phyloP scores from a whole-genome alignment of 2,113 vertebrate genomes.

The Azemiops feae region DNA sequence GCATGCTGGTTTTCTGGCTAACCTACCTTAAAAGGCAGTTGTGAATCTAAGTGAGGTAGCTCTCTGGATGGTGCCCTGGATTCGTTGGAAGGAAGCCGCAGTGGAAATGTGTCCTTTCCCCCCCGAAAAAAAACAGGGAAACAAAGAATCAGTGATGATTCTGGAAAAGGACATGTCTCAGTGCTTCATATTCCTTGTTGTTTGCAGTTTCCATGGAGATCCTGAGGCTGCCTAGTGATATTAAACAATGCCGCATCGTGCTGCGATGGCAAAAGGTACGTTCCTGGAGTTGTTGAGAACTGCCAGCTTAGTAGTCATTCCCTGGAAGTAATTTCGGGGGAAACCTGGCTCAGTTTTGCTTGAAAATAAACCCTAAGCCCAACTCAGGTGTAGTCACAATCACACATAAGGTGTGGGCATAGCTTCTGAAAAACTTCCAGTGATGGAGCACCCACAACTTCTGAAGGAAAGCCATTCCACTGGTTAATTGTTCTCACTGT shows the following conservation, averaged over 20 bases:
- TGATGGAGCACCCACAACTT: not conserved
- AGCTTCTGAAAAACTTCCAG: not conserved
- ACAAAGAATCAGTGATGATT: not conserved
- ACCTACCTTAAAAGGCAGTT: not conserved
- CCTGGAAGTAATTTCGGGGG: not conserved
- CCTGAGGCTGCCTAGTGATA: not conserved
- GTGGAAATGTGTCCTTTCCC: not conserved
- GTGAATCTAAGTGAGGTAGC: not conserved
- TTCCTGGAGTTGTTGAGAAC: not conserved
- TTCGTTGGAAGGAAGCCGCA: not conserved
- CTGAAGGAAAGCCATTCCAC: not conserved
- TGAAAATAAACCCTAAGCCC: not conserved
- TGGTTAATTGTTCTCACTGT: not conserved
- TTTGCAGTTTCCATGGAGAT: not conserved
- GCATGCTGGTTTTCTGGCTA: no score
- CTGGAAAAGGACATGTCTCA: not conserved
- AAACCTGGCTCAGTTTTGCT: not conserved
- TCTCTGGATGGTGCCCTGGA: no score
- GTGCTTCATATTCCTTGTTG: not conserved
- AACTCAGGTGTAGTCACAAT: not conserved
- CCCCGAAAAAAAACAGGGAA: not conserved
- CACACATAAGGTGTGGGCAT: not conserved
- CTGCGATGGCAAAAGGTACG: not conserved
- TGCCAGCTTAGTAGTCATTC: not conserved
- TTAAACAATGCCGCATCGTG: not conserved